Percentiles rank a stretch among this genome's conserved stretches.
phyloP scores from a whole-genome alignment of 2,797 vertebrate genomes.

The Myripristis jacobus region DNA sequence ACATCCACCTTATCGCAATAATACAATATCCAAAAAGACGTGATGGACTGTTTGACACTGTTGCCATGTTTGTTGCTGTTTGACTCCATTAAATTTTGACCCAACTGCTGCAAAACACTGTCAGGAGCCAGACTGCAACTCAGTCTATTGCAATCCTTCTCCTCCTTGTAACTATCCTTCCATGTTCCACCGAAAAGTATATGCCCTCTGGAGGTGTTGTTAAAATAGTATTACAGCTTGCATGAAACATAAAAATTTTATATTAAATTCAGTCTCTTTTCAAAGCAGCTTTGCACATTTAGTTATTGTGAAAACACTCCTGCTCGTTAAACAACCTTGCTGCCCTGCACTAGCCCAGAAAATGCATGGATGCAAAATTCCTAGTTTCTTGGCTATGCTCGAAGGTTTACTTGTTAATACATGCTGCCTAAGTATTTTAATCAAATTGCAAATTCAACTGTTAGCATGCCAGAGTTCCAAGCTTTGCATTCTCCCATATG shows the following conservation, averaged over 20 bases:
- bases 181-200: not conserved
- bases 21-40: too few relatives aligned
- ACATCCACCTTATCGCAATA: too few relatives aligned
- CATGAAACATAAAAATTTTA: too few relatives aligned
- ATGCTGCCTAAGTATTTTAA: not conserved
- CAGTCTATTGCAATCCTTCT: not conserved
- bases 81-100: slow-evolving; percentile 30
- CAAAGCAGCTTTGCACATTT: not conserved
- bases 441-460: too few relatives aligned
- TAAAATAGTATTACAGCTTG: too few relatives aligned
- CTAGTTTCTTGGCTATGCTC: not conserved
- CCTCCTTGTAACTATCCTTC: not conserved
- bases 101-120: not conserved
- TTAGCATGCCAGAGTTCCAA: not conserved
- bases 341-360: not conserved
- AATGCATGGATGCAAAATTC: not conserved
- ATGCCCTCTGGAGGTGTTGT: too few relatives aligned
- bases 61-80: slow-evolving; percentile 24
- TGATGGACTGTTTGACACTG: slow-evolving; percentile 28
- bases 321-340: not conserved
- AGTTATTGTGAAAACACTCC: not conserved
- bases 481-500: not conserved
- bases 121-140: not conserved
- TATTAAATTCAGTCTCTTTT: too few relatives aligned
- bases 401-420: not conserved